A percentile compares a stretch with the other conserved stretches of the same genome.
phyloP scores from a whole-genome alignment of 2,888 invertebrate species.

The Limnephilus marmoratus region DNA sequence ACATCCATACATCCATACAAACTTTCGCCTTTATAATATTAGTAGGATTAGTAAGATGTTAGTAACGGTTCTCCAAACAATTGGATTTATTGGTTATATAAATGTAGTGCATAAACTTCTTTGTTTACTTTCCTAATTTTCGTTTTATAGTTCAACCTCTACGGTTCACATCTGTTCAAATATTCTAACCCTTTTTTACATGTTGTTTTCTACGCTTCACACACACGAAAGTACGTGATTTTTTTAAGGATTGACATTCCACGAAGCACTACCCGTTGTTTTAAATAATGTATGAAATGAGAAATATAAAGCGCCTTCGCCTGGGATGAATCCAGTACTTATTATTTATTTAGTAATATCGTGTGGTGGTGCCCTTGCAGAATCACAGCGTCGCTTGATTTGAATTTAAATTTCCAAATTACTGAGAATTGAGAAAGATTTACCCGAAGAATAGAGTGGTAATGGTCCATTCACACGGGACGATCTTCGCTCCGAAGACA shows the following conservation, averaged over 20 bases:
- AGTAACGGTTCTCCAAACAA: no score
- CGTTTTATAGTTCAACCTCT: no score
- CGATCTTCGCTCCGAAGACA: constrained; percentile 18
- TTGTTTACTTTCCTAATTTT: no score
- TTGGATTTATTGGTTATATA: no score
- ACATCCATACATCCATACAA: no score
- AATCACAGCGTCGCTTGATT: constrained; percentile 37
- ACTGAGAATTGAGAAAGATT: constrained; percentile 29
- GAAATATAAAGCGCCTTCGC: neutral
- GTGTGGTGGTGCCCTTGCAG: constrained; percentile 12
- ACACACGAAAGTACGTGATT: neutral
- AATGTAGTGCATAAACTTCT: no score
- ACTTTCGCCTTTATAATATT: no score
- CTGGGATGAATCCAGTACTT: constrained; percentile 4
- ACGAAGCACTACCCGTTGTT: neutral
- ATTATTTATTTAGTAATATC: constrained; percentile 40
- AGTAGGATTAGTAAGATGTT: no score
- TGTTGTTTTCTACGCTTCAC: neutral
- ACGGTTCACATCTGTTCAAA: neutral
- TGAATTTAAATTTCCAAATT: constrained; percentile 38
- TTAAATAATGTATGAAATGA: constrained; percentile 15
- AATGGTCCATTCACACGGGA: constrained; percentile 34
- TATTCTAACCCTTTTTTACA: neutral
- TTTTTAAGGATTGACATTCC: neutral
- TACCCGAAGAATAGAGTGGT: constrained; percentile 38